phyloP scores from a whole-genome alignment of 2,113 vertebrate species.

The Archocentrus centrarchus region DNA sequence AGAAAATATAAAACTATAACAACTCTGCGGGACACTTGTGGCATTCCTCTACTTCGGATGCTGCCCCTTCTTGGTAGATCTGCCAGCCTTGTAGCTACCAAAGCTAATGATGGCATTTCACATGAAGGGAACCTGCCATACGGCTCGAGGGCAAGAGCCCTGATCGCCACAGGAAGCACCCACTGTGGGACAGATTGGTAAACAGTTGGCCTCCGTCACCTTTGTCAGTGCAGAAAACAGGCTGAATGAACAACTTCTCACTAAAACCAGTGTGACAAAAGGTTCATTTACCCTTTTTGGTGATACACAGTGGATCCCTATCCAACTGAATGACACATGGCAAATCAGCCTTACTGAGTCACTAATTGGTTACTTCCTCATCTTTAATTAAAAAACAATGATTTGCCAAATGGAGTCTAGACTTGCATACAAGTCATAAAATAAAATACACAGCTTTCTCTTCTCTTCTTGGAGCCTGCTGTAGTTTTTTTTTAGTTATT shows the following conservation, averaged over 20 bases:
- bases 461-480: background rate
- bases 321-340: background rate
- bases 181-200: constrained; percentile 50
- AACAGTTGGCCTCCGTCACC: constrained; percentile 22
- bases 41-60: background rate
- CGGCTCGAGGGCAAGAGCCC: background rate
- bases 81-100: background rate
- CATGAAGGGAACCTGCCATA: constrained; percentile 20
- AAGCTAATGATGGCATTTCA: constrained; percentile 15
- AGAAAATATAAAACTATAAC: background rate
- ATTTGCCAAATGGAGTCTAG: background rate
- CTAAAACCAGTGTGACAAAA: background rate
- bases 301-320: background rate
- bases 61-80: background rate
- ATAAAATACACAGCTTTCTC: background rate
- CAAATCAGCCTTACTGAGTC: background rate
- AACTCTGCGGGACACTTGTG: no score
- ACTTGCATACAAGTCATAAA: background rate
- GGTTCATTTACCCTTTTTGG: background rate
- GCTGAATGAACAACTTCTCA: background rate
- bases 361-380: background rate
- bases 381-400: background rate
- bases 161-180: constrained; percentile 47
- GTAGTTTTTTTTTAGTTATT: background rate
- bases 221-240: constrained; percentile 5